Base-by-base conservation (phyloP, 2,113 vertebrate species). In the Orientallactaga bullata region DNA sequence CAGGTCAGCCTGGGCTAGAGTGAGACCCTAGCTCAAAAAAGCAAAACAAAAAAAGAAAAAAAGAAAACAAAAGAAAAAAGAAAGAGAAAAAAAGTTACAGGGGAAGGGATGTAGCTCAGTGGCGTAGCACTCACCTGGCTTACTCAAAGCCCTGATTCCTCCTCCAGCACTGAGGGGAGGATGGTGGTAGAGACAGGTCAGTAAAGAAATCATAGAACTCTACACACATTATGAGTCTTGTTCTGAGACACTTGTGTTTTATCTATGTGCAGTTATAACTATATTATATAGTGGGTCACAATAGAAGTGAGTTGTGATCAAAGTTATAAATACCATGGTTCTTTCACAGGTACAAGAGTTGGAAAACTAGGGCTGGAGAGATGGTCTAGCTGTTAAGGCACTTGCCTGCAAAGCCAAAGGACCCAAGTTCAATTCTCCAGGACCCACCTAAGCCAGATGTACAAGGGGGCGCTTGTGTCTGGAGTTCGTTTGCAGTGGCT, bases 291-390 rank as follows among this genome's bases (percentile, higher is more conserved):
- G 13, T 42, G 55, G 69, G 9, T 72, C 28, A 37, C 51, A 5
- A 15, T 28, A 4, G 63, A 71, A 42, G 72, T 55, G 35, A 76
- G 42, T 39, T 72, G 18, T 1, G 3, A 61, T 55, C n/a, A 90
- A 84, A 88, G 83, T 60, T 65, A 60, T 42, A 92, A 72, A 89
- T 78, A 86, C 24, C 78, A 81, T 1, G 76, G 3, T 4, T 87
- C 68, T 72, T 23, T 72, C 26, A 15, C 24, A 86, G 21, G 61
- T 39, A 9, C 51, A 79, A 37, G 32, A 83, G 3, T 58, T 16
- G 81, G 28, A 89, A 39, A 91, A 68, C 69, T 93, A 66, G 42
- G 30, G 42, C 42, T 47, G 42, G 42, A 47, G 42, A 47, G 42
- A 47, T 6, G 42, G 42, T 47, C 5, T 47, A 47, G 42, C 42